These are phyloP conservation scores for Alexandromys fortis DNA, from an alignment of 2,113 vertebrate genomes.

Conservation along the genomic window DNA sequence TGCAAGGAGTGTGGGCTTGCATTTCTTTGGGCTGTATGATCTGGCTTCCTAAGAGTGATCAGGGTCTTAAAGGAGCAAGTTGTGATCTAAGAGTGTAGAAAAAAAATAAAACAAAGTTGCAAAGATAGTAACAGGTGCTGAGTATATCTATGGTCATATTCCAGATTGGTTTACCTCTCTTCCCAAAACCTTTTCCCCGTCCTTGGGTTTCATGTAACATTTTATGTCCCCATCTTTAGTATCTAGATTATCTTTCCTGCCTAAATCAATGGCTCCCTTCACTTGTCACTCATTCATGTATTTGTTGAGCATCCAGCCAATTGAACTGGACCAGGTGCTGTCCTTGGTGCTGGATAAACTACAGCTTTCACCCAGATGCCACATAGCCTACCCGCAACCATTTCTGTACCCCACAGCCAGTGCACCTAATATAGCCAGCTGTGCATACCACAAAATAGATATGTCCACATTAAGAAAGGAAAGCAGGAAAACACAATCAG, in stretches of 20 bases:
- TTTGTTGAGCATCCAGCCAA: neutral
- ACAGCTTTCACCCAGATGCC: neutral
- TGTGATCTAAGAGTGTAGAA: neutral
- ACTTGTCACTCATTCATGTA: neutral
- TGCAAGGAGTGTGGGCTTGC: no score
- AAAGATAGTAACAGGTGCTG: neutral
- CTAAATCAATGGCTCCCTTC: neutral
- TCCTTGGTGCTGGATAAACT: constrained; percentile 10
- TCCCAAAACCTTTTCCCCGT: neutral
- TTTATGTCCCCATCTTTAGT: neutral
- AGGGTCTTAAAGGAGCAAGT: neutral
- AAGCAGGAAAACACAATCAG: neutral
- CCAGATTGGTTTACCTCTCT: neutral
- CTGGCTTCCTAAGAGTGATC: neutral
- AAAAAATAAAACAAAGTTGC: neutral
- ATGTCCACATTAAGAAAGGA: neutral
- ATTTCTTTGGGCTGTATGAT: neutral
- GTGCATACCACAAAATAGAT: neutral
- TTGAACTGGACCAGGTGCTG: neutral
- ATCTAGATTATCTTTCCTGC: neutral
- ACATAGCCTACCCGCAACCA: neutral
- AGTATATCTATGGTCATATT: neutral
- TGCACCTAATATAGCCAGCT: neutral
- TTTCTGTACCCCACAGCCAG: neutral
- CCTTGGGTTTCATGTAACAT: neutral